A percentile compares a stretch with the other conserved stretches of the same genome.
phyloP scores from a whole-genome alignment of 2,113 vertebrate genomes.

The Otolemur garnettii region DNA sequence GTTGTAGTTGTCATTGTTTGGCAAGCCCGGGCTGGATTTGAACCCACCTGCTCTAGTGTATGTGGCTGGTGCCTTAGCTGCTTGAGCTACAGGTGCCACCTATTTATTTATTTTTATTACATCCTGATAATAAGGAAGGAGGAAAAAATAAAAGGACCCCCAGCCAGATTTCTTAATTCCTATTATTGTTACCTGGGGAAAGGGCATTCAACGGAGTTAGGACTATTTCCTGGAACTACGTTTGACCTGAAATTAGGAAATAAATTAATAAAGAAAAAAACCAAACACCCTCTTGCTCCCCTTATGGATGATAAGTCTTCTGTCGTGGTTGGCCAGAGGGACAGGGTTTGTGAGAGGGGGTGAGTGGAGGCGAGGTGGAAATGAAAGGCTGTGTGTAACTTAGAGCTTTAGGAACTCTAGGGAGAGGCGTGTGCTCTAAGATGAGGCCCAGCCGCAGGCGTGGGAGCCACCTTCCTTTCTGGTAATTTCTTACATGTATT shows the following conservation, averaged over 20 bases:
- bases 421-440: not conserved
- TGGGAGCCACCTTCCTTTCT: not conserved
- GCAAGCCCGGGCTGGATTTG: too few relatives aligned
- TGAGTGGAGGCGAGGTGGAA: not conserved
- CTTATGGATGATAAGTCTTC: not conserved
- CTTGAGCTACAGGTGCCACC: too few relatives aligned
- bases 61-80: too few relatives aligned
- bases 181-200: not conserved
- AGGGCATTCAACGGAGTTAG: conserved; percentile 1
- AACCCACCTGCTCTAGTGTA: too few relatives aligned
- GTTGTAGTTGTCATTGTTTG: too few relatives aligned
- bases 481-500: not conserved
- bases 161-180: not conserved
- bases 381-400: not conserved
- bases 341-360: not conserved
- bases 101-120: not conserved
- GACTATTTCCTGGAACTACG: conserved; percentile 35
- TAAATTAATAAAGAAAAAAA: not conserved
- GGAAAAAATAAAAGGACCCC: not conserved
- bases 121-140: not conserved
- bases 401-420: not conserved
- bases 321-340: conserved; percentile 9
- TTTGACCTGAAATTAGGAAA: conserved; percentile 32
- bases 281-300: not conserved
- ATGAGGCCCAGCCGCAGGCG: not conserved